These are phyloP conservation scores for Fopius arisanus DNA, from an alignment of 1,140 invertebrate species.

Conservation along the genomic window DNA sequence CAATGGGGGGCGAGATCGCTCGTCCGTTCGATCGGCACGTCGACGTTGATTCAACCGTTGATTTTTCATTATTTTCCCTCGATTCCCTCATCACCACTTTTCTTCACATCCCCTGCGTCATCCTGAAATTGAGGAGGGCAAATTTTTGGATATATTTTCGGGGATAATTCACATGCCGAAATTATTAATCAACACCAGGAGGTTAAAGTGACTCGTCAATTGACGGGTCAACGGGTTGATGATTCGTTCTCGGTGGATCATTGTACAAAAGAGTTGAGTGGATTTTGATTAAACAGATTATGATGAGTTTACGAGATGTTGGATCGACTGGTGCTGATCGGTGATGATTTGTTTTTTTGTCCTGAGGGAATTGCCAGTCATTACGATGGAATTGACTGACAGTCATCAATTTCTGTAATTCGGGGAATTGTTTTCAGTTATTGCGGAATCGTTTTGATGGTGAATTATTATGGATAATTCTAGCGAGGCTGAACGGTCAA, in stretches of 20 bases:
- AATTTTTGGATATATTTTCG: neutral
- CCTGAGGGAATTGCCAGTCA: neutral
- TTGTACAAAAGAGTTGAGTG: neutral
- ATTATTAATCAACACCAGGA: neutral
- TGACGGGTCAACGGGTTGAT: neutral
- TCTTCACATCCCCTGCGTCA: neutral
- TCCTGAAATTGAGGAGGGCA: constrained; percentile 25
- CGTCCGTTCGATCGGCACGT: neutral
- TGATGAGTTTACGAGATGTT: neutral
- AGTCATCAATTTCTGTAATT: neutral
- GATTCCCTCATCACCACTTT: neutral
- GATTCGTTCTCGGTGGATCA: neutral
- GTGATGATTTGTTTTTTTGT: neutral
- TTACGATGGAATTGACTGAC: neutral
- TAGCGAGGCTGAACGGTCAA: neutral
- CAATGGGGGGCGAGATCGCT: neutral
- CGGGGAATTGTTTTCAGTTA: neutral
- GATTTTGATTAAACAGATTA: neutral
- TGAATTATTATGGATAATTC: no score
- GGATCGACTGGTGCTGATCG: neutral
- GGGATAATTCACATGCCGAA: neutral
- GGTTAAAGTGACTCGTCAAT: neutral
- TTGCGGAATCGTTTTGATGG: neutral
- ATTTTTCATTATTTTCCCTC: constrained; percentile 8
- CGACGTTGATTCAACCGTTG: neutral